Base-by-base conservation (phyloP, 2,888 invertebrate species). In the Sabatieria punctata region DNA sequence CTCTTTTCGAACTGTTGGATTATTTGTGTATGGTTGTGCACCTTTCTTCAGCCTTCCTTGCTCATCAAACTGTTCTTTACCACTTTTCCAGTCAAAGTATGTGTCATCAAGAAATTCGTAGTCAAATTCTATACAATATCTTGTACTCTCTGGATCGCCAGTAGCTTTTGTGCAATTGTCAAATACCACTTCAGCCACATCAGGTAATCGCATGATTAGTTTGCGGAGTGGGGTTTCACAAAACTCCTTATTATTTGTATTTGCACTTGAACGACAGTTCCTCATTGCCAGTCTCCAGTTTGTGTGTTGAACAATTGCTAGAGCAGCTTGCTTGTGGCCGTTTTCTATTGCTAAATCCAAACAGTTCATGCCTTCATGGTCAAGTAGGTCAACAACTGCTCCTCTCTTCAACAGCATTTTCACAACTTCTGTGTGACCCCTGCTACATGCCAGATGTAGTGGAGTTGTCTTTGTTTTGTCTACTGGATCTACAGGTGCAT, bases 101-200 rank as follows among this genome's bases (percentile, higher is more conserved):
- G 65, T 62, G 54, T 73, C 73, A 54, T 73, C 72, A 41, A 73
- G 55, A 43, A 68, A 68, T 53, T 71, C 70, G 52, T 70, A 72
- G 54, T 71, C 65, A 54, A 70, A 72, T 0, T 62, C 65, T 30
- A 70, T 61, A 23, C 58, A 53, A 51, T 65, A 67, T 22, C 61
- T 56, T 4, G 52, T 52, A 41, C 59, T 54, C 23, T 60, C 59
- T 3, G 49, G 40, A 18, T 45, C 50, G 51, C 40, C 43, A 25
- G 59, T 60, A 25, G 55, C 52, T 4, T 52, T 54, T 46, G 61
- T 60, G 51, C 67, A 68, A 3, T 55, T 52, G 35, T 62, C 56
- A 53, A 68, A 67, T 24, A 65, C 65, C 43, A 49, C 51, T 4
- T 41, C 41, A 6, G 54, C 55, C 26, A 56, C 40, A 11, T 55